Base-by-base conservation (phyloP, 2,888 invertebrate genomes). In the Agrochola circellaris region DNA sequence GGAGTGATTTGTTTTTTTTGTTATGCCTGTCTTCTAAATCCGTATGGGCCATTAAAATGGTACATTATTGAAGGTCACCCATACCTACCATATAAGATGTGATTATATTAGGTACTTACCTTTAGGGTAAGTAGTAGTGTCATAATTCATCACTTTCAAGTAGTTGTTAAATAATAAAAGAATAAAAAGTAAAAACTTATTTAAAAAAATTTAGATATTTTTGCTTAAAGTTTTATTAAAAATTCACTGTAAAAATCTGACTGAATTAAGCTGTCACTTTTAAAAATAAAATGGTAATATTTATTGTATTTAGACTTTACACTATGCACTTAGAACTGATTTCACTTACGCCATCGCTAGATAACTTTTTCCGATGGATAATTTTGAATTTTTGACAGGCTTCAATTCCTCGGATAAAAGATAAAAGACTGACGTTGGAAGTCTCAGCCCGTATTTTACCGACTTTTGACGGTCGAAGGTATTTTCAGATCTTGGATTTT, bases 91-190 rank as follows among this genome's bases (percentile, higher is more conserved):
- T n/a, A 56, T 56, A n/a, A 26, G 13, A 56, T 56, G 48, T 23
- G 8, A 6, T 3, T 38, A 34, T 34, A 0, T n/a, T n/a, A n/a
- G n/a, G n/a, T 51, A 51, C 51, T 23, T 23, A 51, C 20, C 66
- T 23, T 20, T 30, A 13, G 30, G 48, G 62, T 62, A n/a, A 38
- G 23, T 38, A 38, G 38, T 15, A 23, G 13, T 61, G 34, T 4
- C 20, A 61, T 34, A 61, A 62, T 62, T 62, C 62, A 23, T 38
- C 23, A 38, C 62, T 23, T 38, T 38, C 13, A 23, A 62, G 34
- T 62, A 62, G 61, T 62, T 62, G 34, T 54, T 34, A 62, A 34
- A 62, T 62, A 62, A 23, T 62, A 54, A 62, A 23, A 9, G 9
- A 23, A 38, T 56, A n/a, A 11, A n/a, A 34, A 34, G 34, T 34